These are phyloP conservation scores for Microctonus aethiopoides DNA, from an alignment of 2,888 invertebrate genomes.

Conservation along the genomic window DNA sequence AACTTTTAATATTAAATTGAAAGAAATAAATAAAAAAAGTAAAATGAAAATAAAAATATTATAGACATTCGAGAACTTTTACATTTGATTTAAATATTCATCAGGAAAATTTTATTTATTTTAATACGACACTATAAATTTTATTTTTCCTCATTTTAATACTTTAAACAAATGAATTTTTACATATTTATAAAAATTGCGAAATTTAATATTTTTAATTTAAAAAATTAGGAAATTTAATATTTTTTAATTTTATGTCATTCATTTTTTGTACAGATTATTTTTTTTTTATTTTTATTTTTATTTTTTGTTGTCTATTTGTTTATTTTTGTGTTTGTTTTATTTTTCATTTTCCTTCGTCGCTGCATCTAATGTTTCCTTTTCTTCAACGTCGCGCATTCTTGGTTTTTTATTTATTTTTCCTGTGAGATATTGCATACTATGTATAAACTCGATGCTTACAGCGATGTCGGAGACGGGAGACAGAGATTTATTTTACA, in stretches of 20 bases:
- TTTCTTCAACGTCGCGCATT: neutral
- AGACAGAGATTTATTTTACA: conserved; percentile 13
- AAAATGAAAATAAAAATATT: neutral
- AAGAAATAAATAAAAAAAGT: neutral
- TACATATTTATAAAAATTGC: too few species aligned
- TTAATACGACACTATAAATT: too few species aligned
- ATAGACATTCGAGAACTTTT: too few species aligned
- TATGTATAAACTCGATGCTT: conserved; percentile 5
- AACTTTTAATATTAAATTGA: neutral
- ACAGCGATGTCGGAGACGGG: neutral
- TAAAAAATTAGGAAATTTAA: too few species aligned
- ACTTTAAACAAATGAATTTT: too few species aligned
- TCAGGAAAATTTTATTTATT: too few species aligned
- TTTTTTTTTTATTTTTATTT: neutral
- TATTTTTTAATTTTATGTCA: neutral
- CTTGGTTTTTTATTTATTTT: conserved; percentile 2
- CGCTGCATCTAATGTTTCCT: neutral
- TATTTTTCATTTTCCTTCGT: neutral
- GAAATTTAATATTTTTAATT: too few species aligned
- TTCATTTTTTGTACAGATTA: conserved; percentile 7
- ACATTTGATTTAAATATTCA: too few species aligned
- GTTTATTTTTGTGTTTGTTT: too few species aligned
- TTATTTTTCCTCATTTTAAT: too few species aligned
- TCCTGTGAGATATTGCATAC: conserved; percentile 8
- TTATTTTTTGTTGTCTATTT: neutral